These are phyloP conservation scores for Planiliza haematocheilus DNA, from an alignment of 2,113 vertebrate genomes.

Conservation along the genomic window DNA sequence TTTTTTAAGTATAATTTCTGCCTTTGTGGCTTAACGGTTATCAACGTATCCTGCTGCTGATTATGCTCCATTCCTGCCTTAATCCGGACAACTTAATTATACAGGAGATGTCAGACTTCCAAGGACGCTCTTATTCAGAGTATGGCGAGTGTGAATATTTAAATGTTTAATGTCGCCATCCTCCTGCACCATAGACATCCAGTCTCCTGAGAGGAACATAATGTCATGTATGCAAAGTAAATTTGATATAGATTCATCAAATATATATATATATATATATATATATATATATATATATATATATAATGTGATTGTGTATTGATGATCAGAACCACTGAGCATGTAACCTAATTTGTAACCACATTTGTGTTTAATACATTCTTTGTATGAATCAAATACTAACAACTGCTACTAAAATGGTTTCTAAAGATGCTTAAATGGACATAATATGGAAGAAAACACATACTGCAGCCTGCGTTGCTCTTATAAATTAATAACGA, in stretches of 20 bases:
- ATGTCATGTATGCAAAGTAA: no score
- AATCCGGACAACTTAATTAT: conserved; percentile 81
- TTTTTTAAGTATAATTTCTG: conserved; percentile 65
- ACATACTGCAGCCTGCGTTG: neutral
- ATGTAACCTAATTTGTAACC: no score
- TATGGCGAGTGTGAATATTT: conserved; percentile 69
- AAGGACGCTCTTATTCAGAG: conserved; percentile 54
- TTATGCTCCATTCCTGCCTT: conserved; percentile 73
- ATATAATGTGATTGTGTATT: no score
- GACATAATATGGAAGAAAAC: no score
- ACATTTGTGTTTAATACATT: no score
- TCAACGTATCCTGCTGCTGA: conserved; percentile 70
- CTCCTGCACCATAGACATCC: conserved; percentile 34
- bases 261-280: no score
- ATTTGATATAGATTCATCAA: no score
- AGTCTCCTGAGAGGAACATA: no score
- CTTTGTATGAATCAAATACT: neutral
- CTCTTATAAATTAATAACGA: no score
- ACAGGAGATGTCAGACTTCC: conserved; percentile 75
- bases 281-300: no score
- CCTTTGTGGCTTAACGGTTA: conserved; percentile 76
- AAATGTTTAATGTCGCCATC: conserved; percentile 69
- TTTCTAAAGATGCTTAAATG: neutral
- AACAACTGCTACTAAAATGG: neutral
- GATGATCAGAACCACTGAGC: no score